phyloP scores from a whole-genome alignment of 2,888 invertebrate genomes.

The Orthosia gothica region DNA sequence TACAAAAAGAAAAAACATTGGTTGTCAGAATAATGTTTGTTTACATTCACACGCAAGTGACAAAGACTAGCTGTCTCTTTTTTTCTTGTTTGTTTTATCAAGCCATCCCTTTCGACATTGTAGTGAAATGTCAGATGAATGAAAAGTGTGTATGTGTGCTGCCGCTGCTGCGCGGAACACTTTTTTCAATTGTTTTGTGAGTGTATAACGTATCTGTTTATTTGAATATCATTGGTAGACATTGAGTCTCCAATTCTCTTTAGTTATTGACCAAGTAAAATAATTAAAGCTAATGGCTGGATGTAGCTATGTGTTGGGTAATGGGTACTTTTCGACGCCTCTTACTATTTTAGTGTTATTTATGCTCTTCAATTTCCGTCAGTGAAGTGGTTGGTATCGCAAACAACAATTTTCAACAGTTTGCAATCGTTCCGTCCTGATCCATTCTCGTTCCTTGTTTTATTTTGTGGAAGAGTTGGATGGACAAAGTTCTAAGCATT shows the following conservation, averaged over 20 bases:
- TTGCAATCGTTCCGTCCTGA: background rate
- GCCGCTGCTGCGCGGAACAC: too few species aligned
- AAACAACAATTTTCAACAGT: background rate
- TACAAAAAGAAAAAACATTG: too few species aligned
- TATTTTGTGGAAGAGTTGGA: background rate
- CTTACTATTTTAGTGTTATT: conserved; percentile 23
- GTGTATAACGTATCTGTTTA: too few species aligned
- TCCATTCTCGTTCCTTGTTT: background rate
- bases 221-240: too few species aligned
- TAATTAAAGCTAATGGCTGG: background rate
- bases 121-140: too few species aligned
- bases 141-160: too few species aligned
- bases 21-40: too few species aligned
- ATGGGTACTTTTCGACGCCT: conserved; percentile 6
- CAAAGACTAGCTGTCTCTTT: too few species aligned
- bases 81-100: too few species aligned
- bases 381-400: background rate
- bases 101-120: too few species aligned
- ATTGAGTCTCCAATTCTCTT: background rate
- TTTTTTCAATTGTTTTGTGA: too few species aligned
- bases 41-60: too few species aligned
- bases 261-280: conserved; percentile 1
- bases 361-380: conserved; percentile 4
- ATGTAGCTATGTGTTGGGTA: conserved; percentile 9
- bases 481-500: background rate